A percentile compares a stretch with the other conserved stretches of the same genome.
These are phyloP conservation scores for Neomonachus schauinslandi DNA, from an alignment of 2,113 vertebrate species.

Conservation along the genomic window DNA sequence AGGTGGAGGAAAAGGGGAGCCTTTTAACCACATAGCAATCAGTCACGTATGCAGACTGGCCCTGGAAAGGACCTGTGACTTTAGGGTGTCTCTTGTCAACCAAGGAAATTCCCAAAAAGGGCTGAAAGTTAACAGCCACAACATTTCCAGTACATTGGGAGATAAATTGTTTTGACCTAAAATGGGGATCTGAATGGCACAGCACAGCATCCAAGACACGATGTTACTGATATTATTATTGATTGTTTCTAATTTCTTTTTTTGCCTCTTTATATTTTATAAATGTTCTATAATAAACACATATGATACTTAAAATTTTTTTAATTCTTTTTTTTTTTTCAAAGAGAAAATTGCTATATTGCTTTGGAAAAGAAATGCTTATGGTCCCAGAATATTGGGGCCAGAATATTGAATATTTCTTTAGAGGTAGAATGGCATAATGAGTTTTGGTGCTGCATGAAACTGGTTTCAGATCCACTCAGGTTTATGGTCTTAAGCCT, in stretches of 20 bases:
- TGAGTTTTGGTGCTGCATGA: not conserved
- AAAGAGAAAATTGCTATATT: not conserved
- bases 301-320: not conserved
- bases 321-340: not conserved
- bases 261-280: not conserved
- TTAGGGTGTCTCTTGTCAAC: not conserved
- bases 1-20: not conserved
- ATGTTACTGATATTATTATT: not conserved
- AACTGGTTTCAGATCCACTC: conserved; percentile 27
- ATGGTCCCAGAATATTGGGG: not conserved
- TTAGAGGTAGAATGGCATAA: not conserved
- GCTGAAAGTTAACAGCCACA: not conserved
- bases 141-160: not conserved
- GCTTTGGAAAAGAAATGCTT: conserved; percentile 40
- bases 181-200: not conserved
- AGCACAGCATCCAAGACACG: not conserved
- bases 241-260: not conserved
- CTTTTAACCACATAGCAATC: not conserved
- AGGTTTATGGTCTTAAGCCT: not conserved
- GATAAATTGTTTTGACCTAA: not conserved
- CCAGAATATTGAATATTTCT: not conserved
- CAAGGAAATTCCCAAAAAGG: not conserved
- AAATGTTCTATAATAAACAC: not conserved
- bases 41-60: not conserved
- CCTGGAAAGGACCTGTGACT: not conserved